phyloP scores from a whole-genome alignment of 2,113 vertebrate genomes.

The Sphyrna mokarran region DNA sequence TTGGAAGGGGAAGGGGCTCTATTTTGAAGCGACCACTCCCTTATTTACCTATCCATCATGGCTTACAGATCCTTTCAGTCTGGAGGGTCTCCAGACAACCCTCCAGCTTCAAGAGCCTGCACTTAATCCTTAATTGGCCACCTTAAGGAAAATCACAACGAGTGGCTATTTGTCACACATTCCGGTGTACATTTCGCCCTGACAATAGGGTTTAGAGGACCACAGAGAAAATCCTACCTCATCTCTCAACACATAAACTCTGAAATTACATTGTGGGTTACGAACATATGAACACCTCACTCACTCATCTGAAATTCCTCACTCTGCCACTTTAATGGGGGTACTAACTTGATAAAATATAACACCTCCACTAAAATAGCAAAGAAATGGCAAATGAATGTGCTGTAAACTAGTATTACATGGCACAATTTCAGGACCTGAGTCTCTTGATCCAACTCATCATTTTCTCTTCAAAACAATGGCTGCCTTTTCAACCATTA shows the following conservation, averaged over 20 bases:
- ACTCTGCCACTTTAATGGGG: not conserved
- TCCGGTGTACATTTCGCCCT: too few relatives aligned
- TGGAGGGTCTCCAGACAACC: too few relatives aligned
- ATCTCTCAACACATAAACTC: not conserved
- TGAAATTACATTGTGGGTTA: not conserved
- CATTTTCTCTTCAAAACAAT: not conserved
- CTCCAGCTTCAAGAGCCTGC: too few relatives aligned
- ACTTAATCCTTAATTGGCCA: too few relatives aligned
- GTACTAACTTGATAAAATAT: not conserved
- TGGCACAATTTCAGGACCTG: not conserved
- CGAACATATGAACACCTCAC: not conserved
- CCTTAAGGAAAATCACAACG: not conserved
- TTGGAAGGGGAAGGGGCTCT: not conserved
- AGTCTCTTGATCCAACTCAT: not conserved
- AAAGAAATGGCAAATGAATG: not conserved
- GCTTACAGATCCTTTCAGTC: too few relatives aligned
- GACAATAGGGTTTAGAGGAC: not conserved
- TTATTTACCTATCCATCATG: too few relatives aligned
- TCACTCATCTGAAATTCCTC: not conserved
- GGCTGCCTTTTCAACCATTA: not conserved
- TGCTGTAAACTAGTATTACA: not conserved
- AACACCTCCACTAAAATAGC: not conserved
- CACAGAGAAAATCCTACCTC: not conserved
- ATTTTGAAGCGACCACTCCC: too few relatives aligned
- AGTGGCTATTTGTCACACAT: not conserved